Percentiles rank a stretch among this genome's conserved stretches.
These are phyloP conservation scores for Drosophila flavopinicola DNA, from an alignment of 2,888 invertebrate genomes.

Conservation along the genomic window DNA sequence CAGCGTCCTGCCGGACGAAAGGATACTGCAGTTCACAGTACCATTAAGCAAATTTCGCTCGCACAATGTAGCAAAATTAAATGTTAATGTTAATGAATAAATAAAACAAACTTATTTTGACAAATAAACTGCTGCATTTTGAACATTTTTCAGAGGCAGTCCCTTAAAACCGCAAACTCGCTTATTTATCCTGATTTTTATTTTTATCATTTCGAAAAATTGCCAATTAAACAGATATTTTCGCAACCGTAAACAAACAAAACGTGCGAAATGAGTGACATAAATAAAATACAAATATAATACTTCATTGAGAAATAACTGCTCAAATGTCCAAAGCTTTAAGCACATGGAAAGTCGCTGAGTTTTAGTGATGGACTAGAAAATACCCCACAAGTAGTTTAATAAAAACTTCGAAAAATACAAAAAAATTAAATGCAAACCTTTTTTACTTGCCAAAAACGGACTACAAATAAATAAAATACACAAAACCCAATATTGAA, in stretches of 20 bases:
- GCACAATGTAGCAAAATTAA: slow-evolving; percentile 31
- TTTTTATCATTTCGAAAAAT: slow-evolving; percentile 38
- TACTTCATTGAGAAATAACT: slow-evolving; percentile 11
- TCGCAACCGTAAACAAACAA: slow-evolving; percentile 49
- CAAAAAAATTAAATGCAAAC: no score
- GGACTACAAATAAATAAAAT: not conserved
- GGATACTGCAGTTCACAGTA: not conserved
- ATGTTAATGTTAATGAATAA: slow-evolving; percentile 64
- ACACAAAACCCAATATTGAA: no score
- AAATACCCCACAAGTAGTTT: not conserved
- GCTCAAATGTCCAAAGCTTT: slow-evolving; percentile 11
- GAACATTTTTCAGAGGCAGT: not conserved
- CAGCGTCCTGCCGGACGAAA: slow-evolving; percentile 9
- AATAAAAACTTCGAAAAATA: no score
- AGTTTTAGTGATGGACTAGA: not conserved
- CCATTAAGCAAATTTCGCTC: slow-evolving; percentile 43
- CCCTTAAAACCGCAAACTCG: slow-evolving; percentile 33
- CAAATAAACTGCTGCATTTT: slow-evolving; percentile 6
- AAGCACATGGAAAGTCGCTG: not conserved
- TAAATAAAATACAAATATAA: slow-evolving; percentile 35
- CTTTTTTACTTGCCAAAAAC: not conserved
- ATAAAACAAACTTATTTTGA: slow-evolving; percentile 38
- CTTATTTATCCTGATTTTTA: slow-evolving; percentile 41
- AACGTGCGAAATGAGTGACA: slow-evolving; percentile 31
- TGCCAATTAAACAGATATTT: slow-evolving; percentile 73